These are phyloP conservation scores for Venturia canescens DNA, from an alignment of 1,140 invertebrate genomes.

Conservation along the genomic window DNA sequence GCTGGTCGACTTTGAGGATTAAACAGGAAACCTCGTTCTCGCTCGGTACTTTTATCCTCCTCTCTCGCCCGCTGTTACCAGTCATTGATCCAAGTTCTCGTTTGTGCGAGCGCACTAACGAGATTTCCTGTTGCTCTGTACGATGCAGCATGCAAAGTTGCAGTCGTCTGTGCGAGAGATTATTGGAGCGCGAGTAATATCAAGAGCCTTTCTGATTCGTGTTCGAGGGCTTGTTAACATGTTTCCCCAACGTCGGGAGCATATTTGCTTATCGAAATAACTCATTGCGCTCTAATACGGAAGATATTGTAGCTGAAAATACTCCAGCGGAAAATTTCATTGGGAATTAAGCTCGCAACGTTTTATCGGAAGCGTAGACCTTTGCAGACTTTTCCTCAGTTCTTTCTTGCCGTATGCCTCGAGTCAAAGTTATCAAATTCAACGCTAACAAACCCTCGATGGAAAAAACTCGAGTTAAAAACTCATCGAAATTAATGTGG, in stretches of 20 bases:
- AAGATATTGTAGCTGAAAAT: neutral
- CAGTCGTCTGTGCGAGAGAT: conserved; percentile 24
- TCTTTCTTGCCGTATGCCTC: too few relatives aligned
- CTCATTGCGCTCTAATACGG: neutral
- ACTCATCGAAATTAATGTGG: too few relatives aligned
- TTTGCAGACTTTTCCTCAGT: too few relatives aligned
- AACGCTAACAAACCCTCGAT: too few relatives aligned
- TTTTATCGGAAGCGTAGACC: too few relatives aligned
- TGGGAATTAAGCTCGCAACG: too few relatives aligned
- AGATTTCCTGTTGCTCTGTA: conserved; percentile 29
- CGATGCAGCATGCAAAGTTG: neutral
- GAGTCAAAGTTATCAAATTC: too few relatives aligned
- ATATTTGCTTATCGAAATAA: neutral
- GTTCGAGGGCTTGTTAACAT: neutral
- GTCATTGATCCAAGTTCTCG: conserved; percentile 11
- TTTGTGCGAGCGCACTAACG: conserved; percentile 34
- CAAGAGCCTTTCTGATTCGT: conserved; percentile 44
- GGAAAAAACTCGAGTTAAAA: too few relatives aligned
- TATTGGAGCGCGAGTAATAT: conserved; percentile 52
- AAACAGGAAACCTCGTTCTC: neutral
- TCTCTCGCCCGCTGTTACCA: neutral
- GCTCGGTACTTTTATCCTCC: neutral
- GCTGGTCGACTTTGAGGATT: neutral
- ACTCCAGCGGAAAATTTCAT: too few relatives aligned
- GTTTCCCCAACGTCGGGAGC: neutral